Evolutionary conservation across 2,113 vertebrate species (phyloP).

Genomic region (Machaerirhynchus nigripectus): DNA sequence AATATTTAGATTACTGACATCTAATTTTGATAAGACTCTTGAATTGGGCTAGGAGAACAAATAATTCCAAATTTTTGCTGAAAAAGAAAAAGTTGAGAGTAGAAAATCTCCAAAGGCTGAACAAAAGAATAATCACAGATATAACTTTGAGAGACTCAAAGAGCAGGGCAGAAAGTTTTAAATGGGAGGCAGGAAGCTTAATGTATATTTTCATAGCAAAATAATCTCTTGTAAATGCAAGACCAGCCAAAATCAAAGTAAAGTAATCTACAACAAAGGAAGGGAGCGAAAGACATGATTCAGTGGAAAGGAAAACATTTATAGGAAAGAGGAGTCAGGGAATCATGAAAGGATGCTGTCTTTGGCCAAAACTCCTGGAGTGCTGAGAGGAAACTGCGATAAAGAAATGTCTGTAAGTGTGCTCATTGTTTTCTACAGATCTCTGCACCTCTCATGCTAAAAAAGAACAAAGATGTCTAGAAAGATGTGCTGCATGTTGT

Average conservation of each 20-base stretch:
- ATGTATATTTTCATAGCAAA: conserved; percentile 21
- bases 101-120: neutral
- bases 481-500: neutral
- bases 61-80: neutral
- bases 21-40: neutral
- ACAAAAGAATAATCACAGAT: neutral
- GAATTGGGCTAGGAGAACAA: neutral
- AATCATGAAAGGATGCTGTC: conserved; percentile 23
- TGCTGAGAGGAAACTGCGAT: neutral
- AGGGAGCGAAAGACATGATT: neutral
- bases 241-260: neutral
- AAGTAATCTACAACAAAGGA: neutral
- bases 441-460: neutral
- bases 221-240: conserved; percentile 6
- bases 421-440: neutral
- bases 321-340: neutral
- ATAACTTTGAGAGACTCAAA: neutral
- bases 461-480: neutral
- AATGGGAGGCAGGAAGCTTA: conserved; percentile 3
- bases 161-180: neutral
- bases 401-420: neutral
- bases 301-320: conserved; percentile 46
- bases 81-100: neutral
- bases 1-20: neutral
- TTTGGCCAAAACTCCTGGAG: neutral